Evolutionary conservation across 2,797 vertebrate genomes (phyloP), one percentile per base, ranked within the genome.

Genomic region (Hoplostethus atlanticus): DNA sequence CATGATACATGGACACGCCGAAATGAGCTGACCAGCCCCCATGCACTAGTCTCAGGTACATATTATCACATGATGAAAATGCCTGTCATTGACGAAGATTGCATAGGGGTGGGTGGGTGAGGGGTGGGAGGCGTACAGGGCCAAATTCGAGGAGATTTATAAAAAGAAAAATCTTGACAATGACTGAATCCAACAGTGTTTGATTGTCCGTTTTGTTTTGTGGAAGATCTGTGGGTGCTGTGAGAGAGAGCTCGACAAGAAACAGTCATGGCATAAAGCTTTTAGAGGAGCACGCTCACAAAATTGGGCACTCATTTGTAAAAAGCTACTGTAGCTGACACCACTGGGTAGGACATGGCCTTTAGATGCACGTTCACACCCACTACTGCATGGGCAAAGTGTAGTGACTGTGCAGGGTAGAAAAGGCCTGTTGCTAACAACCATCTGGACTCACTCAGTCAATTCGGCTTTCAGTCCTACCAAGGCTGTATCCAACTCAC

Each of bases 381-480:
- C 16, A 4, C 0, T 6, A 52, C 48, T 30, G 34, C 46, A 65
- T 66, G 75, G 44, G 58, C 21, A 21, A 21, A 21, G 65, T 34
- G 48, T 44, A 73, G 70, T 71, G 57, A 52, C 46, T n/a, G 63
- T 55, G 42, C 47, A 46, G 40, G 56, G 68, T 31, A 71, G 36
- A 80, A 65, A 64, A 48, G 0, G 46, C 67, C 66, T 71, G 67
- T 72, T 71, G 58, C 66, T 65, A 51, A 67, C 56, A 77, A 71
- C 77, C 84, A 85, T 77, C 75, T 73, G 73, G 71, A 83, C 58
- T 76, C 71, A 79, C 42, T 81, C 64, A 73, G 57, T 72, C 62
- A 31, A 17, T 9, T 15, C 30, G 34, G 64, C 63, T 44, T 62
- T 62, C 50, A 59, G 64, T 28, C 21, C 40, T 13, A 46, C 7